Evolutionary conservation across 2,888 invertebrate species (phyloP), one percentile per base, ranked within the genome.

Genomic region (Pheosia tremula): DNA sequence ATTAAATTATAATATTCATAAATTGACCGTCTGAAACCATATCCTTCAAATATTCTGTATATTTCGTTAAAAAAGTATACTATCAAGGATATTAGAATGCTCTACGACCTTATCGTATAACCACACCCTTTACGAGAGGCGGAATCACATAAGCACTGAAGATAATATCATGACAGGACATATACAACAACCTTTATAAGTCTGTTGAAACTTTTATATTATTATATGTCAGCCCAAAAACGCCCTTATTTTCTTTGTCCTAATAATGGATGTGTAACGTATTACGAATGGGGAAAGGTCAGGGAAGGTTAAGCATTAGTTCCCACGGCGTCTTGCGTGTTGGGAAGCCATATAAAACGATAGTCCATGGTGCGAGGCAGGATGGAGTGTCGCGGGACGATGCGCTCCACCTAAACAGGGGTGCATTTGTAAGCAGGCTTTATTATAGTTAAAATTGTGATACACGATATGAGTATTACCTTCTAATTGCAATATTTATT

Each of bases 311-410:
- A 72, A 65, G 71, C 75, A 67, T 67, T 47, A 64, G 77, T 86
- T 87, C 86, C 86, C 86, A 83, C 84, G 84, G 68, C 74, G 77
- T 55, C 66, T 75, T 65, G 59, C 76, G 72, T 69, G 67, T 57
- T 65, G 77, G 81, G 89, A 87, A 89, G 86, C 86, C 86, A 62
- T 74, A 80, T 72, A 87, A 89, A 86, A 47, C 4, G 47, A n/a
- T 4, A n/a, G 4, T n/a, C n/a, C 47, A 47, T 64, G 65, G 13
- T 69, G 39, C 49, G 56, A 62, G 67, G 70, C 77, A 67, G 69
- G 72, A 79, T 69, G 75, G 72, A 73, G 67, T 66, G 73, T 77
- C 62, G 66, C 73, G 80, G 78, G 75, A 81, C 80, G 69, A 24
- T 63, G 39, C 55, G 58, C 67, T 60, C 67, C 60, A 50, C 57